These are phyloP conservation scores for Coelinius sp. DNA, from an alignment of 2,888 invertebrate species.

Conservation along the genomic window DNA sequence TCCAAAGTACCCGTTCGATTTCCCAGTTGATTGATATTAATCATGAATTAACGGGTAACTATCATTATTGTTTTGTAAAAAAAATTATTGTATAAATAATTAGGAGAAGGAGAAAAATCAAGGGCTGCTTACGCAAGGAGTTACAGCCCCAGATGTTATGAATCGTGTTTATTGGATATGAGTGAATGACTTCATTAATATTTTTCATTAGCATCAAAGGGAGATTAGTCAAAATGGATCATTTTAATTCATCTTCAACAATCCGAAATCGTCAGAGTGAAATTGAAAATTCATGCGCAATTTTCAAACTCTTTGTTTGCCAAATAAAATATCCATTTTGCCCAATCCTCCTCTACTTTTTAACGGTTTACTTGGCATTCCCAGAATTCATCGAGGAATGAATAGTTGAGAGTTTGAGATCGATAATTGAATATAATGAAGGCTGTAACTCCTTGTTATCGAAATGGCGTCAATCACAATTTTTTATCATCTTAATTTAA, in stretches of 20 bases:
- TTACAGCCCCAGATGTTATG: not conserved
- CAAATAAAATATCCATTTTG: not conserved
- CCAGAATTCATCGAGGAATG: conserved; percentile 16
- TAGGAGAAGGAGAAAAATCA: not conserved
- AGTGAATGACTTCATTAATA: not conserved
- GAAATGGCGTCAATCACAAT: not conserved
- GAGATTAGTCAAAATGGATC: not conserved
- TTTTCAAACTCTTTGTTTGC: too few relatives aligned
- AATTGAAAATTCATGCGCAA: too few relatives aligned
- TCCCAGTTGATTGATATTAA: conserved; percentile 1
- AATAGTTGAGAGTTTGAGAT: conserved; percentile 18
- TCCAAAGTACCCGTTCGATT: not conserved
- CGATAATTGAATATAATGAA: conserved; percentile 3
- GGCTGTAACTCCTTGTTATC: conserved; percentile 4
- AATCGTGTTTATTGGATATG: conserved; percentile 5
- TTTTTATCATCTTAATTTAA: conserved; percentile 14
- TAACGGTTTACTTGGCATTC: not conserved
- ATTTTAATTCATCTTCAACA: not conserved
- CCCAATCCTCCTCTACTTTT: not conserved
- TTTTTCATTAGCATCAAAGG: not conserved
- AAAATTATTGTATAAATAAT: conserved; percentile 11
- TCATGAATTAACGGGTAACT: not conserved
- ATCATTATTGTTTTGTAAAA: not conserved
- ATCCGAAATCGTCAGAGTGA: not conserved
- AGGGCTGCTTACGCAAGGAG: not conserved